Base-by-base conservation (phyloP, 2,113 vertebrate genomes). In the Pogonocichla stellata region DNA sequence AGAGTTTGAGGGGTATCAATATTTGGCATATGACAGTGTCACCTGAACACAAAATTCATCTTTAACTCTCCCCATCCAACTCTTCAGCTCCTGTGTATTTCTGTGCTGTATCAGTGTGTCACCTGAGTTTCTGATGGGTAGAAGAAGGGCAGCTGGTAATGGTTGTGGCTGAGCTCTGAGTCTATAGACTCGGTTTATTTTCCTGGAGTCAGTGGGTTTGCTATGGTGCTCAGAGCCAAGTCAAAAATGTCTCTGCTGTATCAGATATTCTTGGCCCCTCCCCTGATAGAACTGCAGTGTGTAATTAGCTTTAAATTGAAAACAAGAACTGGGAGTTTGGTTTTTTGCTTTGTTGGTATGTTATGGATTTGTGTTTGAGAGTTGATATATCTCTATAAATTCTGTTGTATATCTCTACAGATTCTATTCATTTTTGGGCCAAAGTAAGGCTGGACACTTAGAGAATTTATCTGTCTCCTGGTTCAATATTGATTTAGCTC, bases 1-100 rank as follows among this genome's bases (percentile, higher is more conserved):
- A 61, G 45, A 24, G 13, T 57, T 53, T 57, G 54, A 91, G 74
- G 28, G 10, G 5, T 48, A 69, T 43, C 6, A 9, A 3, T 89
- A 33, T 45, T n/a, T 67, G 61, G 20, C 1, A 2, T 23, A 2
- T 0, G 0, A 10, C 14, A 38, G 31, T 57, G 29, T 48, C 13
- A 72, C 14, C 22, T 36, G 36, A 92, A 53, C 6, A 45, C 5
- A 75, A 70, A 45, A 53, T 53, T 60, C 25, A 15, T 22, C 14
- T 80, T 70, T 47, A 43, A 33, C 14, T 10, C 16, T 36, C n/a
- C 12, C 12, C 20, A 50, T 47, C 42, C 24, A 51, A 5, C 29
- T 61, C 70, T 38, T 19, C 34, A 85, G 45, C 8, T 69, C 40
- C 54, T 57, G 9, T 0, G 4, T 42, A 31, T 54, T 93, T 62